Percentiles rank a stretch among this genome's conserved stretches.
Conservation (phyloP, 2,888 invertebrate species). For the Abrostola triplasia region DNA sequence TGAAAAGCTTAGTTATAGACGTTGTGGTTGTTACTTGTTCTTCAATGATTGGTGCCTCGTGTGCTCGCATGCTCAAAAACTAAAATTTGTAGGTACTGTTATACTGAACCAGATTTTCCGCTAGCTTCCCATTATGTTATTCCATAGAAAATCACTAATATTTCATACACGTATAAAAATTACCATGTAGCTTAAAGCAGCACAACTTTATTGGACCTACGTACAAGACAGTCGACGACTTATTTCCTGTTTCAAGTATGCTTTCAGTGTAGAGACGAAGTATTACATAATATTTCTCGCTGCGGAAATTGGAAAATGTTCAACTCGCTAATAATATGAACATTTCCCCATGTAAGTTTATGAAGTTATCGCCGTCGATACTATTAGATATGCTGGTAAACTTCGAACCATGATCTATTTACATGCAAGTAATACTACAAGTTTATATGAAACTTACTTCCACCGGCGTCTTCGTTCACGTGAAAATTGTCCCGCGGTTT, state of each 20-base stretch:
- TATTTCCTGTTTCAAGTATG: constrained; percentile 49
- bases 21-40: no score
- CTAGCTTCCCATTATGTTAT: no score
- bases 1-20: no score
- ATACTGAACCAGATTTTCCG: no score
- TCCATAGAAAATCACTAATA: neutral
- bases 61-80: no score
- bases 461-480: no score
- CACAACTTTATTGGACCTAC: constrained; percentile 30
- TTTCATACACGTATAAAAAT: constrained; percentile 7
- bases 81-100: no score
- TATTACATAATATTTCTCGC: constrained; percentile 52
- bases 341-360: constrained; percentile 31
- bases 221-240: constrained; percentile 39
- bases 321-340: constrained; percentile 39
- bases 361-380: constrained; percentile 14
- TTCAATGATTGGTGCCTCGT: no score
- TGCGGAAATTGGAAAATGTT: constrained; percentile 56
- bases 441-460: no score
- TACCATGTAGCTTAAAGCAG: constrained; percentile 11
- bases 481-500: no score
- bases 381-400: constrained; percentile 7
- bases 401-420: neutral
- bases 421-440: neutral
- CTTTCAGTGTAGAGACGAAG: constrained; percentile 38